Evolutionary conservation across 2,888 invertebrate species (phyloP).

Genomic region (Neria commutata): DNA sequence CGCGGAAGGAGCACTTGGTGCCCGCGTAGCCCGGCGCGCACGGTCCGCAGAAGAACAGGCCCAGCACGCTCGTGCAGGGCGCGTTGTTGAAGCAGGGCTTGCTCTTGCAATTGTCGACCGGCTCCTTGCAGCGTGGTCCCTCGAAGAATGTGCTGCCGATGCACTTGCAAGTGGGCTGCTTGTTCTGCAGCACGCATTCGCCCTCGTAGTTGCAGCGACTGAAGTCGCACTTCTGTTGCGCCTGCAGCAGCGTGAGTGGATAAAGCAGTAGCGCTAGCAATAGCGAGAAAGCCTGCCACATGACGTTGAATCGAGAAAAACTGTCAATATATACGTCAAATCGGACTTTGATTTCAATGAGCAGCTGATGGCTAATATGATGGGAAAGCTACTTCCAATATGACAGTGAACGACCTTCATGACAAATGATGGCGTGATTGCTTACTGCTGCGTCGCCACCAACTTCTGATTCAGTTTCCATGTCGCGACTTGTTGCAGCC

Average conservation of each 20-base stretch:
- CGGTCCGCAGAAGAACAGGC: slow-evolving; percentile 33
- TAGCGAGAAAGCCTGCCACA: no score
- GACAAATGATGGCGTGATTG: no score
- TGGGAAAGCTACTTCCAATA: no score
- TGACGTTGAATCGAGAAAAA: no score
- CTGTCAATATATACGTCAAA: no score
- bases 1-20: slow-evolving; percentile 27
- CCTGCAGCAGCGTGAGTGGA: neutral
- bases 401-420: no score
- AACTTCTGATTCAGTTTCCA: neutral
- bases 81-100: slow-evolving; percentile 39
- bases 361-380: no score
- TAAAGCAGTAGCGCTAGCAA: neutral
- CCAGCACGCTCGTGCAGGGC: slow-evolving; percentile 28
- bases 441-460: neutral
- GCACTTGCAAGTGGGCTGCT: slow-evolving; percentile 29
- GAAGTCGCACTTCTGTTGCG: slow-evolving; percentile 24
- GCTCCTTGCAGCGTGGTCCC: slow-evolving; percentile 27
- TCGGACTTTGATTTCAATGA: no score
- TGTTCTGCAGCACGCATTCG: slow-evolving; percentile 20
- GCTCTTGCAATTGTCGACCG: slow-evolving; percentile 27
- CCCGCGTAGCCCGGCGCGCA: slow-evolving; percentile 26
- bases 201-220: slow-evolving; percentile 36
- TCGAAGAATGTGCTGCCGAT: slow-evolving; percentile 30
- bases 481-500: neutral